phyloP scores from a whole-genome alignment of 2,113 vertebrate genomes.

The Rhegmatorhina hoffmannsi region DNA sequence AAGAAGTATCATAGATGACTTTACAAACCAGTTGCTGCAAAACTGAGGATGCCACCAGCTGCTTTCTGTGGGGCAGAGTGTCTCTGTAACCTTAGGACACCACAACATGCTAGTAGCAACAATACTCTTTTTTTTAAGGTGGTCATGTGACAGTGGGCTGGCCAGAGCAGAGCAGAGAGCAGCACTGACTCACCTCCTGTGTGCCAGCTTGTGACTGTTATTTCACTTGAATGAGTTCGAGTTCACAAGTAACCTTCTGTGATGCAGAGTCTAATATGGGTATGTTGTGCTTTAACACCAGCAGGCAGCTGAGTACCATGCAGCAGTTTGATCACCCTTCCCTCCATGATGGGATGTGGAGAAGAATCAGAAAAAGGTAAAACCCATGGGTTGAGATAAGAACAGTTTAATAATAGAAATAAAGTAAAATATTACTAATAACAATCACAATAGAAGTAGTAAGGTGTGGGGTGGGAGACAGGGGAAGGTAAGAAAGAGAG shows the following conservation, averaged over 20 bases:
- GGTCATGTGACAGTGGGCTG: background rate
- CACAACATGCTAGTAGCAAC: accelerated
- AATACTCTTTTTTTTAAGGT: background rate
- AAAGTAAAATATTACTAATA: background rate
- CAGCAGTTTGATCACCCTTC: background rate
- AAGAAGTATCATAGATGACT: accelerated
- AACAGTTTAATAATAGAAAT: background rate
- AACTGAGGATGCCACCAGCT: background rate
- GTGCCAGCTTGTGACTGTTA: background rate
- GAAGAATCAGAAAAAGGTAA: background rate
- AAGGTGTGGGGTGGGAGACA: background rate
- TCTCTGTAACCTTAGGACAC: background rate
- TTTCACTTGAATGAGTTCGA: background rate
- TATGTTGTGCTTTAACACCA: background rate
- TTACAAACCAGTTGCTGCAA: background rate
- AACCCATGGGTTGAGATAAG: background rate
- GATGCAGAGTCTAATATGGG: background rate
- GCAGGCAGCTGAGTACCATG: background rate
- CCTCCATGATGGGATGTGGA: too few relatives aligned
- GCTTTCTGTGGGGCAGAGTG: background rate
- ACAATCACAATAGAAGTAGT: background rate
- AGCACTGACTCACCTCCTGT: background rate
- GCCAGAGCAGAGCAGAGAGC: background rate
- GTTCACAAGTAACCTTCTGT: background rate
- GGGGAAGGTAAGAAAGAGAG: background rate